Percentiles rank a stretch among this genome's conserved stretches.
Conservation (phyloP, 2,888 invertebrate genomes). For the Heliconius ismenius region DNA sequence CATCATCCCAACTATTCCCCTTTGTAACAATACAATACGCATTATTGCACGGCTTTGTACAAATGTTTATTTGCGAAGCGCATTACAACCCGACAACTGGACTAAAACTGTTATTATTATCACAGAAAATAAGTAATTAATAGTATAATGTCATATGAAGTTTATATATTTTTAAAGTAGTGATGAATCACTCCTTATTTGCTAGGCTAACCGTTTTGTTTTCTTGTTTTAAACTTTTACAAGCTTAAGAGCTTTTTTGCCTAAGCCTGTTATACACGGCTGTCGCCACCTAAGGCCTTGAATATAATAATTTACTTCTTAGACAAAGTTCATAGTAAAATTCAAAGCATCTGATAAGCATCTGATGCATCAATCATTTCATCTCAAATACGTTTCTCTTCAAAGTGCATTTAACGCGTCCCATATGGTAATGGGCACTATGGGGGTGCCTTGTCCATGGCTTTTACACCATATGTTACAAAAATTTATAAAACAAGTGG, state of each 20-base stretch:
- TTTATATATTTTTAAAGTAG: background rate
- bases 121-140: slow-evolving; percentile 12
- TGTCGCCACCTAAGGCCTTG: too few species aligned
- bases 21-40: slow-evolving; percentile 68
- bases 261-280: too few species aligned
- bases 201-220: background rate
- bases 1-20: slow-evolving; percentile 42
- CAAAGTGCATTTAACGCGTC: slow-evolving; percentile 77
- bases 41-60: slow-evolving; percentile 69
- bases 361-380: slow-evolving; percentile 35
- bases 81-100: slow-evolving; percentile 30
- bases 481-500: slow-evolving; percentile 79
- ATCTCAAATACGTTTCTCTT: slow-evolving; percentile 69
- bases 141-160: background rate
- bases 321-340: background rate
- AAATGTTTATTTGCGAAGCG: slow-evolving; percentile 60
- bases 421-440: slow-evolving; percentile 75
- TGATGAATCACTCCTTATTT: background rate
- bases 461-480: slow-evolving; percentile 80
- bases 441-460: slow-evolving; percentile 77
- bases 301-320: background rate
- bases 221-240: background rate
- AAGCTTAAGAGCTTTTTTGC: background rate
- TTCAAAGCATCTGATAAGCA: background rate
- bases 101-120: slow-evolving; percentile 9